Percentiles rank a stretch among this genome's conserved stretches.
These are phyloP conservation scores for Nothobranchius kuhntae DNA, from an alignment of 2,113 vertebrate species.

Conservation along the genomic window DNA sequence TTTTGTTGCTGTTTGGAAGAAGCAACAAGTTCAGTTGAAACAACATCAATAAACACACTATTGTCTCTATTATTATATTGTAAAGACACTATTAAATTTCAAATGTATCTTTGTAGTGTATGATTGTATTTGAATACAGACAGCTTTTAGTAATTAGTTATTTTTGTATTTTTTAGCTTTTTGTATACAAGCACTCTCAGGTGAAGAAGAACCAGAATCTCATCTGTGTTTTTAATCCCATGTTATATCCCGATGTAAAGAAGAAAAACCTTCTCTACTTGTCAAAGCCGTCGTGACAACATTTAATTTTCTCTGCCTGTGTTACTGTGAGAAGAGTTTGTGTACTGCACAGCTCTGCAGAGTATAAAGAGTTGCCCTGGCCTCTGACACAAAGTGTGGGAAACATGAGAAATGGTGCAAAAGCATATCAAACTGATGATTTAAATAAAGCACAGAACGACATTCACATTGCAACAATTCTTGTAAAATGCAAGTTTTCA, in stretches of 20 bases:
- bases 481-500: background rate
- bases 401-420: background rate
- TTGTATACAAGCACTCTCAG: too few relatives aligned
- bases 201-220: too few relatives aligned
- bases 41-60: too few relatives aligned
- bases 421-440: background rate
- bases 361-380: background rate
- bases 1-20: too few relatives aligned
- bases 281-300: background rate
- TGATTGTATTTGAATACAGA: too few relatives aligned
- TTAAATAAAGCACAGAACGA: background rate
- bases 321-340: background rate
- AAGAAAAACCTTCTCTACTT: background rate
- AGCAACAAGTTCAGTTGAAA: too few relatives aligned
- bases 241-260: too few relatives aligned
- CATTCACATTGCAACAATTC: background rate
- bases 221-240: too few relatives aligned
- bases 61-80: background rate
- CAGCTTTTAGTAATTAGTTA: too few relatives aligned
- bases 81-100: too few relatives aligned
- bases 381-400: background rate
- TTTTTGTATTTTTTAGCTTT: too few relatives aligned
- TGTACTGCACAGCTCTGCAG: background rate
- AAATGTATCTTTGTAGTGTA: too few relatives aligned
- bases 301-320: constrained; percentile 2